Conservation (phyloP, 1,140 invertebrate genomes). For the Caenorhabditis elegans region WBcel235 BX284604.4:992001-992500, state of each 20-base stretch:
- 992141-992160: too few relatives aligned
- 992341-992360: neutral
- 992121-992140: neutral
- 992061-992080: too few relatives aligned
- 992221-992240: neutral
- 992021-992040: too few relatives aligned
- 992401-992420: neutral
- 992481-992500: neutral
- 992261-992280: neutral
- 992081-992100: too few relatives aligned
- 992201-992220: neutral
- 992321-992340: neutral
- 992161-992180: neutral
- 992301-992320: neutral
- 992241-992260: neutral
- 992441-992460: slow-evolving; percentile 8
- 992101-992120: too few relatives aligned
- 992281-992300: neutral
- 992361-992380: neutral
- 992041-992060: too few relatives aligned
- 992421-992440: neutral
- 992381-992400: too few relatives aligned
- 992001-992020: too few relatives aligned
- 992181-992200: neutral
- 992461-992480: neutral